A percentile compares a stretch with the other conserved stretches of the same genome.
These are phyloP conservation scores for Lutraria lutraria DNA, from an alignment of 2,888 invertebrate genomes.

Conservation along the genomic window DNA sequence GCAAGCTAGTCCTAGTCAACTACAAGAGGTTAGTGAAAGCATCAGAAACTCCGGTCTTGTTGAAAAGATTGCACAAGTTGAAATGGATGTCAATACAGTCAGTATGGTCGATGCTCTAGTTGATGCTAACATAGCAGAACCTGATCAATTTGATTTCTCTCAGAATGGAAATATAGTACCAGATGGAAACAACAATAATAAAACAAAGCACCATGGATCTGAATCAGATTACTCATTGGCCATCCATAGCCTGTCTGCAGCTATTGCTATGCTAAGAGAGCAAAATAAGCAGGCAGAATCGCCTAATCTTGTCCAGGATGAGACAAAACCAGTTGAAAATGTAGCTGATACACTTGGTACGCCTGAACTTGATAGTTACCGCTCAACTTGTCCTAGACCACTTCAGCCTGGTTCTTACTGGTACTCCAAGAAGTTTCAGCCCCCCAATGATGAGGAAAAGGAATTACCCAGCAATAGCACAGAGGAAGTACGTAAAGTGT, in stretches of 20 bases:
- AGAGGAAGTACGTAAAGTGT: constrained; percentile 65
- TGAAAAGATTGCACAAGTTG: constrained; percentile 41
- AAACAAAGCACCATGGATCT: background rate
- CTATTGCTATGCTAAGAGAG: constrained; percentile 45
- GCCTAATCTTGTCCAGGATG: background rate
- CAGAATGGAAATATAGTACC: background rate
- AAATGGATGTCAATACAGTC: background rate
- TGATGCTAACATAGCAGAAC: background rate
- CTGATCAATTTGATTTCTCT: background rate
- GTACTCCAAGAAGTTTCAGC: constrained; percentile 60
- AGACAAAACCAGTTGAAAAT: background rate
- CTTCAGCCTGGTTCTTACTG: constrained; percentile 67
- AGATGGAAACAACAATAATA: constrained; percentile 30
- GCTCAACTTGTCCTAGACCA: constrained; percentile 46
- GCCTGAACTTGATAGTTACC: background rate
- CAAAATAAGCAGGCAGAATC: background rate
- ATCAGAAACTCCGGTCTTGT: constrained; percentile 42
- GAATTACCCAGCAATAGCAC: constrained; percentile 63
- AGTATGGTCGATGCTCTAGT: background rate
- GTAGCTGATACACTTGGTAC: background rate
- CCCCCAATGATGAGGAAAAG: constrained; percentile 7
- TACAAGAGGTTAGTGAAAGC: constrained; percentile 58
- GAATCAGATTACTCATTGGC: constrained; percentile 37
- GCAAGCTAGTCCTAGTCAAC: constrained; percentile 68
- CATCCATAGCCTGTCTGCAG: constrained; percentile 52